Percentiles rank a stretch among this genome's conserved stretches.
These are phyloP conservation scores for Cyprinodon variegatus DNA, from an alignment of 2,113 vertebrate genomes.

Conservation along the genomic window DNA sequence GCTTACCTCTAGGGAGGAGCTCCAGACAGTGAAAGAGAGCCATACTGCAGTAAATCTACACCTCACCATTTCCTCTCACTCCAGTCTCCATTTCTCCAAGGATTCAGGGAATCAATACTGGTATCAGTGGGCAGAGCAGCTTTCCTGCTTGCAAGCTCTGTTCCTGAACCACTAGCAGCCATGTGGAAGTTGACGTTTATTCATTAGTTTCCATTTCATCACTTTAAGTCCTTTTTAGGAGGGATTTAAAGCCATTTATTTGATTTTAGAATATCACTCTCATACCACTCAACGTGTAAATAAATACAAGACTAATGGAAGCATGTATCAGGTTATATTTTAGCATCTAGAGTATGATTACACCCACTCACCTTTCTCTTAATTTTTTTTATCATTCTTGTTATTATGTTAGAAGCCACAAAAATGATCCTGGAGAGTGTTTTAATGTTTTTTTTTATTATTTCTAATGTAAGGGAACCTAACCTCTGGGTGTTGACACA, in stretches of 20 bases:
- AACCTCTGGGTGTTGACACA: slow-evolving; percentile 49
- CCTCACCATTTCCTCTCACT: slow-evolving; percentile 76
- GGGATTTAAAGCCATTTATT: slow-evolving; percentile 66
- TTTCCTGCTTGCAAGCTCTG: slow-evolving; percentile 55
- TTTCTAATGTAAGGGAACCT: slow-evolving; percentile 29
- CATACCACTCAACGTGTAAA: slow-evolving; percentile 49
- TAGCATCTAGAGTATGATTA: slow-evolving; percentile 57
- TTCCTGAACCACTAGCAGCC: slow-evolving; percentile 30
- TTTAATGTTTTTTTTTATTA: slow-evolving; percentile 17
- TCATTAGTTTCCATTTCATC: slow-evolving; percentile 69
- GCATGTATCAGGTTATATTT: slow-evolving; percentile 50
- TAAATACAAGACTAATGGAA: slow-evolving; percentile 63
- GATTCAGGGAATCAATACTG: slow-evolving; percentile 71
- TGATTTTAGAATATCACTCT: slow-evolving; percentile 56
- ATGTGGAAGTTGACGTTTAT: slow-evolving; percentile 44
- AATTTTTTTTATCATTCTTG: slow-evolving; percentile 29
- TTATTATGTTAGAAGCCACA: slow-evolving; percentile 39
- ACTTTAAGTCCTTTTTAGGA: slow-evolving; percentile 60
- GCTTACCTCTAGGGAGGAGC: slow-evolving; percentile 53
- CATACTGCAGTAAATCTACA: slow-evolving; percentile 68
- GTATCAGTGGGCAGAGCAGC: slow-evolving; percentile 52
- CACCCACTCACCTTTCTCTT: slow-evolving; percentile 58
- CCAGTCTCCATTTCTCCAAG: slow-evolving; percentile 65
- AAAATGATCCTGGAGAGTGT: slow-evolving; percentile 16
- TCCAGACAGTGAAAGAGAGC: slow-evolving; percentile 64